Evolutionary conservation across 2,888 invertebrate genomes (phyloP).

Genomic region (Habrosyne pyritoides): DNA sequence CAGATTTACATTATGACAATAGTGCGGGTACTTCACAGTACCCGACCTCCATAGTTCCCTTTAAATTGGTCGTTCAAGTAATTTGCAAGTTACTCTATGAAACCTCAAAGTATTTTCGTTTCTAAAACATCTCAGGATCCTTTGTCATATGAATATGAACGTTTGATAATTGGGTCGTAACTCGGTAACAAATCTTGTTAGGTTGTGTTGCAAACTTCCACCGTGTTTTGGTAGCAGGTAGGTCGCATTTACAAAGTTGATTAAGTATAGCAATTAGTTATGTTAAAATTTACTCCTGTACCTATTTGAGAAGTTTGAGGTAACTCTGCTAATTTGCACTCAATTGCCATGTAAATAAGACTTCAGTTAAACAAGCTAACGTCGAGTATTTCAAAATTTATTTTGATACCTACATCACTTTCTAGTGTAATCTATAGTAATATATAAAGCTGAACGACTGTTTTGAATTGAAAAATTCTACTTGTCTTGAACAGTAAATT

Average conservation of each 20-base stretch:
- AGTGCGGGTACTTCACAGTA: no score
- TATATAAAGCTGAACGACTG: no score
- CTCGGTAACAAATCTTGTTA: constrained; percentile 18
- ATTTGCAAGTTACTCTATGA: background rate
- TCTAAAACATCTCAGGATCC: background rate
- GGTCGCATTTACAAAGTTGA: background rate
- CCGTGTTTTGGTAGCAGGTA: constrained; percentile 15
- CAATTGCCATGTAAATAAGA: background rate
- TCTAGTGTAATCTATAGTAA: no score
- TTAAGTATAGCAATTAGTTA: background rate
- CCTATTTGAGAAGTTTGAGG: background rate
- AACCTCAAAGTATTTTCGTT: background rate
- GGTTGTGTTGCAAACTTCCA: constrained; percentile 12
- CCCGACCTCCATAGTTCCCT: no score
- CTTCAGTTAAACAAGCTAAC: no score
- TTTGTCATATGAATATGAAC: constrained; percentile 10
- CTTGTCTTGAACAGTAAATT: no score
- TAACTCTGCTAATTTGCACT: background rate
- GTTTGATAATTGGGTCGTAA: constrained; percentile 25
- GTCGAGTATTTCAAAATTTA: no score
- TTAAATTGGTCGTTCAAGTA: no score
- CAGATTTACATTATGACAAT: no score
- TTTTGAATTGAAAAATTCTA: no score
- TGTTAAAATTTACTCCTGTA: background rate
- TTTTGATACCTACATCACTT: no score